Evolutionary conservation across 1,140 invertebrate species (phyloP).

Genomic region (Acromyrmex heyeri): DNA sequence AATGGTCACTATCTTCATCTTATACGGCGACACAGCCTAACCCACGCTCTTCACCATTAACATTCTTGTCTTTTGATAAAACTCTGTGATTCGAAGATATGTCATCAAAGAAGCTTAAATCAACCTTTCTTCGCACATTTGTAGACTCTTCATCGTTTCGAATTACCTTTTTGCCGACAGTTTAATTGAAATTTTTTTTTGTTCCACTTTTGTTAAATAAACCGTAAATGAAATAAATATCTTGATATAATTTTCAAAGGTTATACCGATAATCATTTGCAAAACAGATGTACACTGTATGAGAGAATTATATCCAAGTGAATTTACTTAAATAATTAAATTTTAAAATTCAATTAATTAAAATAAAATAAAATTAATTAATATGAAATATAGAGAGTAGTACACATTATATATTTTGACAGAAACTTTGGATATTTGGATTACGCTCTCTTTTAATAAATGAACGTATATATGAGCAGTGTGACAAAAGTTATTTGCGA

Average conservation of each 20-base stretch:
- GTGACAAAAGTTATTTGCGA: conserved; percentile 22
- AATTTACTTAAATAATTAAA: background rate
- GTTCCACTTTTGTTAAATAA: background rate
- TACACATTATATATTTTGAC: conserved; percentile 2
- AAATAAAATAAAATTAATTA: background rate
- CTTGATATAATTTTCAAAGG: background rate
- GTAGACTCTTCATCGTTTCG: background rate
- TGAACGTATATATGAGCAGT: background rate
- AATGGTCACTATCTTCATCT: conserved; percentile 2
- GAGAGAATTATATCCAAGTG: background rate
- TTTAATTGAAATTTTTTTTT: background rate
- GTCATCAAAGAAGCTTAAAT: background rate
- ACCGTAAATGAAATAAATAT: background rate
- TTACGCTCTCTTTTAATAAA: conserved; percentile 4
- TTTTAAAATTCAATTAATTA: background rate
- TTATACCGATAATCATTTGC: background rate
- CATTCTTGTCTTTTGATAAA: conserved; percentile 27
- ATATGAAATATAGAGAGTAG: background rate
- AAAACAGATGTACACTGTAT: background rate
- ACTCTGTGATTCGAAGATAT: background rate
- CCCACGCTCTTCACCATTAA: conserved; percentile 22
- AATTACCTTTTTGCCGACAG: background rate
- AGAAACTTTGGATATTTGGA: background rate
- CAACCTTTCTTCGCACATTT: background rate
- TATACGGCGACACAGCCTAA: background rate